Evolutionary conservation across 2,888 invertebrate genomes (phyloP).

Genomic region (Margaritifera margaritifera): DNA sequence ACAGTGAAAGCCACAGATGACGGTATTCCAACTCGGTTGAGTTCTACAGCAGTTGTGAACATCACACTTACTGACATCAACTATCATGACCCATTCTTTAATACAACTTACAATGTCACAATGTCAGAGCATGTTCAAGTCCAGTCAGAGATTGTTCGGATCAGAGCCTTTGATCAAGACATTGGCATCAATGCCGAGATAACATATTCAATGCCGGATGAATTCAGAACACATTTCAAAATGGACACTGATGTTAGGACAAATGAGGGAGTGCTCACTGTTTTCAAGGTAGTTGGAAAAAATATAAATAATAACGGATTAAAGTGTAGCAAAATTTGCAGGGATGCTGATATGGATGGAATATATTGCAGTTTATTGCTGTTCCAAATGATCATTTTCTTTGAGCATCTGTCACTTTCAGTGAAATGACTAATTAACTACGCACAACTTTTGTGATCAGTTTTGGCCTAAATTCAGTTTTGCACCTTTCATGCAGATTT

Average conservation of each 20-base stretch:
- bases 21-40: slow-evolving; percentile 33
- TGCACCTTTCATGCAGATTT: no score
- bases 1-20: slow-evolving; percentile 93
- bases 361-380: no score
- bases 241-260: slow-evolving; percentile 17
- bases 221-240: slow-evolving; percentile 14
- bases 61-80: slow-evolving; percentile 99
- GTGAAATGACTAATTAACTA: no score
- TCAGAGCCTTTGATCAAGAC: slow-evolving; percentile 97
- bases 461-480: no score
- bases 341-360: no score
- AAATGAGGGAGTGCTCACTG: slow-evolving; percentile 20
- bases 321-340: no score
- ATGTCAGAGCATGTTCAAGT: slow-evolving; percentile 20
- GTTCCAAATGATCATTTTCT: no score
- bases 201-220: slow-evolving; percentile 34
- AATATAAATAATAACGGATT: no score
- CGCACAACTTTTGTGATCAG: no score
- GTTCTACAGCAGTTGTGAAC: slow-evolving; percentile 93
- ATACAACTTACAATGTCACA: slow-evolving; percentile 14
- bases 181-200: slow-evolving; percentile 90
- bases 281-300: slow-evolving; percentile 17
- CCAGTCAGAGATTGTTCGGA: slow-evolving; percentile 18
- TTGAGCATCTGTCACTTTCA: no score
- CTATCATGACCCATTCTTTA: slow-evolving; percentile 98